Percentiles rank a stretch among this genome's conserved stretches.
Evolutionary conservation across 2,113 vertebrate species (phyloP).

Genomic region (Pavo muticus): DNA sequence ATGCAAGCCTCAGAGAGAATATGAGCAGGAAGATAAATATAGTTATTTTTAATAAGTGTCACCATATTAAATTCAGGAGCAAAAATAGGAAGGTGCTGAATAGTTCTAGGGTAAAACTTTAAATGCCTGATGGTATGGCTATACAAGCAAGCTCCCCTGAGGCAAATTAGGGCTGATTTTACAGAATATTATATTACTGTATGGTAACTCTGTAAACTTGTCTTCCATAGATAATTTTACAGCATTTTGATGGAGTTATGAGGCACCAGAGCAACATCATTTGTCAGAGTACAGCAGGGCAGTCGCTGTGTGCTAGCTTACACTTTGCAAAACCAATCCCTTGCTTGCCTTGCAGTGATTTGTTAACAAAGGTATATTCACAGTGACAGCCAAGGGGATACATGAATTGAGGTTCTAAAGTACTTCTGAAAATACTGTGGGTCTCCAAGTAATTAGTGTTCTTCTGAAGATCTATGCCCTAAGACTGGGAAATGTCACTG

Average conservation of each 20-base stretch:
- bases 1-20: background rate
- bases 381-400: background rate
- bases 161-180: background rate
- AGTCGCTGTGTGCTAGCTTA: background rate
- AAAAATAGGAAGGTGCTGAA: background rate
- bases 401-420: background rate
- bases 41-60: conserved; percentile 23
- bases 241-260: background rate
- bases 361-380: background rate
- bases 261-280: background rate
- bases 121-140: background rate
- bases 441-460: background rate
- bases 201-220: background rate
- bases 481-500: background rate
- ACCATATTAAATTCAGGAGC: background rate
- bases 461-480: background rate
- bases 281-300: background rate
- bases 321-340: background rate
- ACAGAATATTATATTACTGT: background rate
- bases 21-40: conserved; percentile 8
- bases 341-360: background rate
- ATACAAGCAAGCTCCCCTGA: background rate
- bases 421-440: background rate
- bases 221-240: background rate
- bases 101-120: background rate